Conservation (phyloP, 1,140 invertebrate species). For the Lanistes nyassanus region DNA sequence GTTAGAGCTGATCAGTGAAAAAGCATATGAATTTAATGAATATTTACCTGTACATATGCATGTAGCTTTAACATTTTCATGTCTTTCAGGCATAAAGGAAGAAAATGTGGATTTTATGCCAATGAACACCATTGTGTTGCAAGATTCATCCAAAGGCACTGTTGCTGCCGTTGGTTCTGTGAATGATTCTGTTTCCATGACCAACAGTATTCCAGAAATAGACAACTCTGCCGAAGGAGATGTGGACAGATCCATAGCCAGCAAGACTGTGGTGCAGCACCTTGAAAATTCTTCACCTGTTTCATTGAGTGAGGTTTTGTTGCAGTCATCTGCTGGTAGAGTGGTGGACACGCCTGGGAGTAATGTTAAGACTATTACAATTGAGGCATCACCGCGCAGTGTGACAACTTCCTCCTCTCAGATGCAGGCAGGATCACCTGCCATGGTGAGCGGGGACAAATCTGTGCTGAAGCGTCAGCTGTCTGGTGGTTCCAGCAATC, state of each 20-base stretch:
- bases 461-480: conserved; percentile 45
- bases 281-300: conserved; percentile 2
- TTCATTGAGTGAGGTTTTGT: conserved; percentile 16
- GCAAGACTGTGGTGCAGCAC: conserved; percentile 16
- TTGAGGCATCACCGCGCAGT: conserved; percentile 18
- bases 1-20: too few relatives aligned
- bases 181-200: background rate
- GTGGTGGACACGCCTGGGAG: conserved; percentile 18
- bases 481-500: conserved; percentile 29
- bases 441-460: conserved; percentile 34
- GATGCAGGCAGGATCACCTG: conserved; percentile 28
- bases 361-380: conserved; percentile 5
- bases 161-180: background rate
- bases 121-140: conserved; percentile 29
- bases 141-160: conserved; percentile 12
- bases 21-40: too few relatives aligned
- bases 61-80: too few relatives aligned
- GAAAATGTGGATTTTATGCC: conserved; percentile 38
- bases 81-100: conserved; percentile 46
- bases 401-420: conserved; percentile 29
- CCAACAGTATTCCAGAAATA: background rate
- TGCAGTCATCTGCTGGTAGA: conserved; percentile 28
- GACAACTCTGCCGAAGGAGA: conserved; percentile 1
- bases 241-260: background rate
- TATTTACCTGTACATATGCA: too few relatives aligned